A percentile compares a stretch with the other conserved stretches of the same genome.
Evolutionary conservation across 2,888 invertebrate genomes (phyloP).

Genomic region (Trimorus sp.): DNA sequence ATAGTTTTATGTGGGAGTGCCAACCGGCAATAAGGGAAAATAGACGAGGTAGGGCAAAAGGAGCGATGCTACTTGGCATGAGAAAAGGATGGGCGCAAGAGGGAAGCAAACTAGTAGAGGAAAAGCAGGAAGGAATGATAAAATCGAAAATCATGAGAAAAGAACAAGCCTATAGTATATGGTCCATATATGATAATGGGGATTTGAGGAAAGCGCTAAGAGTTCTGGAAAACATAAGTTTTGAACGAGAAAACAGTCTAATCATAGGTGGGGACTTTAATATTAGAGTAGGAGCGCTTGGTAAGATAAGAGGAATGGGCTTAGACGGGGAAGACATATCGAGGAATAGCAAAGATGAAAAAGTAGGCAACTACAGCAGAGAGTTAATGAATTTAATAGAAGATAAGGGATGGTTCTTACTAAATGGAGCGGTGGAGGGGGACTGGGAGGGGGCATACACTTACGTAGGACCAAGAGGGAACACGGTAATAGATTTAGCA

Average conservation of each 20-base stretch:
- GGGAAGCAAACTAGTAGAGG: neutral
- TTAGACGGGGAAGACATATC: too few species aligned
- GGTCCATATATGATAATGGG: neutral
- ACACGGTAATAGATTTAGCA: constrained; percentile 61
- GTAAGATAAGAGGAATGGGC: constrained; percentile 26
- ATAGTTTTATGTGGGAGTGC: constrained; percentile 42
- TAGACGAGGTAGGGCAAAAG: too few species aligned
- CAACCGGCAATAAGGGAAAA: constrained; percentile 15
- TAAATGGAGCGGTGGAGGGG: neutral
- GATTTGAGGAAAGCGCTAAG: neutral
- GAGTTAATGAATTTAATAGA: too few species aligned
- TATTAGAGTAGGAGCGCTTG: constrained; percentile 40
- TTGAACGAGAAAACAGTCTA: constrained; percentile 3
- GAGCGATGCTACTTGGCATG: constrained; percentile 12
- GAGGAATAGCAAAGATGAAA: too few species aligned
- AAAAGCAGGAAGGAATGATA: neutral
- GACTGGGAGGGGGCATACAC: constrained; percentile 42
- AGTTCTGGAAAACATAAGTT: neutral
- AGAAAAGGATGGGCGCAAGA: constrained; percentile 23
- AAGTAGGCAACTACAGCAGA: too few species aligned
- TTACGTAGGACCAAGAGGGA: constrained; percentile 49
- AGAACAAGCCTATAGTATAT: neutral
- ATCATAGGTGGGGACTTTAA: constrained; percentile 54
- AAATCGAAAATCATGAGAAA: neutral
- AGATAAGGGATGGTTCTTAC: too few species aligned